Evolutionary conservation across 2,888 invertebrate species (phyloP).

Genomic region (Campoplex capitator): DNA sequence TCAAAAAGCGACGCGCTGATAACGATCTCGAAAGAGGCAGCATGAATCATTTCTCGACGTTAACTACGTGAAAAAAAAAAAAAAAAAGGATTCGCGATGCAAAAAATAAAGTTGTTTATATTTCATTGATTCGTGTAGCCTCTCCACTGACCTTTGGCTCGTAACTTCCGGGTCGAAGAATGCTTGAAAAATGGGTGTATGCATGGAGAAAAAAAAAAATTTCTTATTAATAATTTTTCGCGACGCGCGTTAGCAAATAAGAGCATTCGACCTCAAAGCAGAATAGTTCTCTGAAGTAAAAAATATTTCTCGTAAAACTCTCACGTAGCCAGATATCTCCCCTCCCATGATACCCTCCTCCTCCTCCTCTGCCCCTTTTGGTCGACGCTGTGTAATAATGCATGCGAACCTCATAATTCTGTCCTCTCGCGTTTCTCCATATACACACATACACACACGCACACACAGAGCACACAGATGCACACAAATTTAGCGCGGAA

Average conservation of each 20-base stretch:
- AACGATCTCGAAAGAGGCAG: neutral
- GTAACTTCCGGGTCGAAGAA: neutral
- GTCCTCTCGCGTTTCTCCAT: conserved; percentile 69
- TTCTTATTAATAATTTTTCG: conserved; percentile 28
- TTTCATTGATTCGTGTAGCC: neutral
- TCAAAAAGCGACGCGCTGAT: neutral
- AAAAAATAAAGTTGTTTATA: neutral
- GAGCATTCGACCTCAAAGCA: conserved; percentile 19
- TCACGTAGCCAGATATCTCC: conserved; percentile 72
- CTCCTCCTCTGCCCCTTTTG: conserved; percentile 5
- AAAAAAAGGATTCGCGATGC: no score
- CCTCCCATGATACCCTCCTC: neutral
- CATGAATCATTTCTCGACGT: neutral
- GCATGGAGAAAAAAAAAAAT: neutral
- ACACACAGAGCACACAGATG: neutral
- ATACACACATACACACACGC: no score
- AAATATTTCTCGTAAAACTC: conserved; percentile 76
- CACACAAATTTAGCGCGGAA: conserved; percentile 48
- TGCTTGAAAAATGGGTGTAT: neutral
- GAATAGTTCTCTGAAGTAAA: conserved; percentile 51
- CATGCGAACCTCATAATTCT: conserved; percentile 79
- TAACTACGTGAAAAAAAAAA: neutral
- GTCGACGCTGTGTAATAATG: conserved; percentile 75
- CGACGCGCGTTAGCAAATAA: neutral
- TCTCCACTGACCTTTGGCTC: neutral